phyloP scores from a whole-genome alignment of 2,888 invertebrate species.

The Cataglyphis altisquamis region DNA sequence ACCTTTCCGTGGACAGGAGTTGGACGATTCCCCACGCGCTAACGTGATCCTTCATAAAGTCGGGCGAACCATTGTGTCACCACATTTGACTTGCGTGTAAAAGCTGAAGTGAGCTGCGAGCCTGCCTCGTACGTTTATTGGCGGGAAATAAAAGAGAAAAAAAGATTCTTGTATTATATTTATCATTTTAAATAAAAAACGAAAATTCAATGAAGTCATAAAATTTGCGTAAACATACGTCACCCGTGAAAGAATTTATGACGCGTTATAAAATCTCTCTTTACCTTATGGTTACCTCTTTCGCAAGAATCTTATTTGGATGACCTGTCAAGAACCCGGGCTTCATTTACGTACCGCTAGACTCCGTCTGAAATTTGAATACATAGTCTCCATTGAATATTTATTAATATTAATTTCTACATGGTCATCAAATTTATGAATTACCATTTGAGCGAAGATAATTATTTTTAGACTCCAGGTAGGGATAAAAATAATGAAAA shows the following conservation, averaged over 20 bases:
- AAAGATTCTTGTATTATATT: not conserved
- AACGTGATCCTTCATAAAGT: conserved; percentile 68
- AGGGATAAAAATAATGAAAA: not conserved
- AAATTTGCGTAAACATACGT: conserved; percentile 21
- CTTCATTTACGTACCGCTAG: conserved; percentile 13
- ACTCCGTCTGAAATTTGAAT: conserved; percentile 24
- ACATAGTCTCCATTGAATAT: conserved; percentile 39
- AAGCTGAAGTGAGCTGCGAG: not conserved
- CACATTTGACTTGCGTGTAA: conserved; percentile 42
- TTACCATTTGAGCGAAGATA: not conserved
- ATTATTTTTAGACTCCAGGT: not conserved
- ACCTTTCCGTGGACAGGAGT: conserved; percentile 56
- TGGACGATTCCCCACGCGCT: conserved; percentile 58
- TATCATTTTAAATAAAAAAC: not conserved
- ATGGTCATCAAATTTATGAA: conserved; percentile 25
- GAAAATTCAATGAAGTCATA: not conserved
- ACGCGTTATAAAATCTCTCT: not conserved
- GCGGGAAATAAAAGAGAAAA: not conserved
- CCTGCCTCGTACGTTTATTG: not conserved
- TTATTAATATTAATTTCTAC: conserved; percentile 48
- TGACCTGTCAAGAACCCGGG: not conserved
- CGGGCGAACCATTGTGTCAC: conserved; percentile 52
- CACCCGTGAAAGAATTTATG: conserved; percentile 24
- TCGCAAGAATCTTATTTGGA: conserved; percentile 26
- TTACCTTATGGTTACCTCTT: not conserved